Base-by-base conservation (phyloP, 2,113 vertebrate genomes). In the Melospiza georgiana region DNA sequence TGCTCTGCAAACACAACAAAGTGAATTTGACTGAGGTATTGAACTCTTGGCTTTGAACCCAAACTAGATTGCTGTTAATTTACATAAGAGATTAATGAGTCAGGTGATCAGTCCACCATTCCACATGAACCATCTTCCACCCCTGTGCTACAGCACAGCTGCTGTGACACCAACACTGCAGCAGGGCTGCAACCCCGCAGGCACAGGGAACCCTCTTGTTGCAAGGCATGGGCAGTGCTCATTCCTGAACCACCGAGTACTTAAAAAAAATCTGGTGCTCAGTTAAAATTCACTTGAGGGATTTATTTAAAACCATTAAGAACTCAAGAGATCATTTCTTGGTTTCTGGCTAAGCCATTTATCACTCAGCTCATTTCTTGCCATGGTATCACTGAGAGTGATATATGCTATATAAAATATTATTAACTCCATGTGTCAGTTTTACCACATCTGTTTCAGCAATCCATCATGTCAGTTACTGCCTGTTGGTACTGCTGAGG, bases 371-470 rank as follows among this genome's bases (percentile, higher is more conserved):
- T 92, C 84, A 87, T 92, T 97, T 85, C 65, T 80, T 94, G 87
- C 67, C 76, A 96, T 39, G 52, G 57, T 62, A 96, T 86, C 52
- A 78, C 37, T 87, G 37, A 62, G 31, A 74, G 39, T 58, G 57
- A 58, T 58, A 35, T 58, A 58, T 83, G 94, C 94, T 95, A 91
- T 92, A 93, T 68, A 82, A 93, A 88, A 96, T 48, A 88, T 65
- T 89, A 96, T 96, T 95, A 97, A 91, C 78, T 97, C 84, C 86
- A 78, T 51, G 87, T 95, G 95, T 95, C 59, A 85, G 57, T 51
- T 75, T 94, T 43, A 63, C 71, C 77, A 72, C 91, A 95, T 87
- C 87, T 95, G 91, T 92, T 92, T 92, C 96, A 88, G 87, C 33
- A 92, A 95, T 97, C 80, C 93, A 76, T 88, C 84, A 51, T 16